phyloP scores from a whole-genome alignment of 2,888 invertebrate genomes.

The Oxystoma pomonae region DNA sequence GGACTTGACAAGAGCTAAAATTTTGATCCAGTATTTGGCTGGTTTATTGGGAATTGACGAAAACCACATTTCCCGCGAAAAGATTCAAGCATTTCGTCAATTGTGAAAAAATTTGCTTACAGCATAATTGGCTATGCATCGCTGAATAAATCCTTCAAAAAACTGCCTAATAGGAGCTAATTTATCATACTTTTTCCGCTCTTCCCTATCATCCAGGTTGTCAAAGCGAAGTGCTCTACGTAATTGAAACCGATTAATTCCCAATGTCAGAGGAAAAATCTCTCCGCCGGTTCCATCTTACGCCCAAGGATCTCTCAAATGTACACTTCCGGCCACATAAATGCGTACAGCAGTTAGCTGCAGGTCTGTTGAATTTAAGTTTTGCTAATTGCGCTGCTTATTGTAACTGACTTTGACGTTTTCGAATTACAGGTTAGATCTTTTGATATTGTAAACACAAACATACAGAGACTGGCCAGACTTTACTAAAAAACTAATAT shows the following conservation, averaged over 20 bases:
- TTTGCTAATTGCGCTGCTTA: too few species aligned
- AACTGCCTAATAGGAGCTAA: conserved; percentile 24
- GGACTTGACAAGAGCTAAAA: conserved; percentile 31
- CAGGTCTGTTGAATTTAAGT: too few species aligned
- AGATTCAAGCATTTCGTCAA: conserved; percentile 25
- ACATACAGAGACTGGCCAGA: too few species aligned
- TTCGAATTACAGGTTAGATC: too few species aligned
- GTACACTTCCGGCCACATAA: too few species aligned
- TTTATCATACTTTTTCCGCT: conserved; percentile 16
- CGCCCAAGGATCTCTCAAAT: background rate
- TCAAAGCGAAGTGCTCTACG: background rate
- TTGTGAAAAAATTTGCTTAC: conserved; percentile 21
- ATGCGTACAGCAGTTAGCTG: too few species aligned
- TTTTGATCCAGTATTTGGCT: conserved; percentile 31
- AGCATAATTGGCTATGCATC: conserved; percentile 24
- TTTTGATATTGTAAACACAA: too few species aligned
- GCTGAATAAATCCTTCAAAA: conserved; percentile 26
- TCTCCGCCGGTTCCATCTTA: background rate
- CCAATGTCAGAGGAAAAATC: too few species aligned
- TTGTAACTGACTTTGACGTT: too few species aligned
- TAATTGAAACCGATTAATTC: too few species aligned
- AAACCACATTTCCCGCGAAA: conserved; percentile 23
- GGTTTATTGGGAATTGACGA: conserved; percentile 22
- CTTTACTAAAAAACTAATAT: too few species aligned
- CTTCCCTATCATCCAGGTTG: background rate